Percentiles rank a stretch among this genome's conserved stretches.
Conservation (phyloP, 2,888 invertebrate species). For the Nudaria mundana region DNA sequence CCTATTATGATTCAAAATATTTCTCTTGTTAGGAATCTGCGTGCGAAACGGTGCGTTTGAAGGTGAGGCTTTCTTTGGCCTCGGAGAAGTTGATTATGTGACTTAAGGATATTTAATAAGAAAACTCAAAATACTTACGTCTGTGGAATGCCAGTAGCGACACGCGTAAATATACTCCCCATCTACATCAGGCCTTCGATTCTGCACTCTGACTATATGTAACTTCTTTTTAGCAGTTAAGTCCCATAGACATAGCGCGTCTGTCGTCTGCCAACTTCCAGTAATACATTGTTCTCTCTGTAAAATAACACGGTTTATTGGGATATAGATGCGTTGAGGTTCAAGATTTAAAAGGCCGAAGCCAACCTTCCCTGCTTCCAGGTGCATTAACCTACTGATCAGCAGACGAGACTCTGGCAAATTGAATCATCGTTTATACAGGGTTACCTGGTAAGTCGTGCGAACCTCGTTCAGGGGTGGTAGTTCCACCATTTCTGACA, state of each 20-base stretch:
- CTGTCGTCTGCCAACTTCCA: conserved; percentile 80
- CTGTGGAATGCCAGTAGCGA: conserved; percentile 69
- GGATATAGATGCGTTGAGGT: not conserved
- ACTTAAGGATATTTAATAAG: too few relatives aligned
- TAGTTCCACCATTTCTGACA: too few relatives aligned
- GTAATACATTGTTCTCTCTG: conserved; percentile 76
- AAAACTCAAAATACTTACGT: conserved; percentile 36
- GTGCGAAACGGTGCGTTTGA: too few relatives aligned
- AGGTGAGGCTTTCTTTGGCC: not conserved
- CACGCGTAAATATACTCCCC: conserved; percentile 82
- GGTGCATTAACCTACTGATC: too few relatives aligned
- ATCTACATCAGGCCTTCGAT: conserved; percentile 72
- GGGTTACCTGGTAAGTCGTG: too few relatives aligned
- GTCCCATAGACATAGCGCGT: conserved; percentile 80
- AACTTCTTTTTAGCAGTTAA: conserved; percentile 69
- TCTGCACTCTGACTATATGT: conserved; percentile 67
- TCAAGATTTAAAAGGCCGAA: too few relatives aligned
- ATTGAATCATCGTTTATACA: too few relatives aligned
- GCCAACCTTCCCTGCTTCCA: too few relatives aligned
- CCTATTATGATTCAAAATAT: too few relatives aligned
- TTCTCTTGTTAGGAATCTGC: too few relatives aligned
- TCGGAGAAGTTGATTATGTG: not conserved
- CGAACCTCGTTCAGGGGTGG: too few relatives aligned
- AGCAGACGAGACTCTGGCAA: too few relatives aligned
- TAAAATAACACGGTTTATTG: conserved; percentile 2